A percentile compares a stretch with the other conserved stretches of the same genome.
These are phyloP conservation scores for Neolamprologus multifasciatus DNA, from an alignment of 2,797 vertebrate species.

Conservation along the genomic window DNA sequence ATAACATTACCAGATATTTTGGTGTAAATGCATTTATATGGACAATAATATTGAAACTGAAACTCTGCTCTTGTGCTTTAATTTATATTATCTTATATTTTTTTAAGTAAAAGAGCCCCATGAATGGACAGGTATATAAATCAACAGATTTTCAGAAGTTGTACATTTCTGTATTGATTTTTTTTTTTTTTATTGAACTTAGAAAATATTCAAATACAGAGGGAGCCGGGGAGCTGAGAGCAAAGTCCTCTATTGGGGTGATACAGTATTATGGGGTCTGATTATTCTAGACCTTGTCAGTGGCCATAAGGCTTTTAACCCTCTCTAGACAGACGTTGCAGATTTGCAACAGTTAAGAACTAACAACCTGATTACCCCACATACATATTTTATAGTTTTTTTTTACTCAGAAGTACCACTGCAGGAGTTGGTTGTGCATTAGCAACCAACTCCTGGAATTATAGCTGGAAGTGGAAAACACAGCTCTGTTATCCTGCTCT, in stretches of 20 bases:
- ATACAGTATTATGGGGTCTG: background rate
- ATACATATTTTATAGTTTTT: no score
- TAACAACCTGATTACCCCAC: no score
- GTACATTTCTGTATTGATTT: fast-evolving
- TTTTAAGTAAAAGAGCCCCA: background rate
- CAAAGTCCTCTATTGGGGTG: background rate
- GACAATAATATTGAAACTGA: background rate
- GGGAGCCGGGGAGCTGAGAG: background rate
- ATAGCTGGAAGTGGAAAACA: background rate
- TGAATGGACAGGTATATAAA: background rate
- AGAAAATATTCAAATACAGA: background rate
- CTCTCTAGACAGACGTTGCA: background rate
- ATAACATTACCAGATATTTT: background rate
- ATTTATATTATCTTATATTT: background rate
- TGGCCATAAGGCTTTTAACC: background rate
- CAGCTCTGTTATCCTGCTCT: background rate
- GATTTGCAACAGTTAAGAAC: no score
- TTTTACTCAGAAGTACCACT: no score
- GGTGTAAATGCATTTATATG: background rate
- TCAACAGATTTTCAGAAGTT: background rate
- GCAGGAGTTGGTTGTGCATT: no score
- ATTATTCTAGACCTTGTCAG: background rate
- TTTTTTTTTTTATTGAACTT: background rate
- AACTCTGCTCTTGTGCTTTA: background rate
- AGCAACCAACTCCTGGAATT: no score